A percentile compares a stretch with the other conserved stretches of the same genome.
These are phyloP conservation scores for Glomeris marginata DNA, from an alignment of 2,888 invertebrate genomes.

Conservation along the genomic window DNA sequence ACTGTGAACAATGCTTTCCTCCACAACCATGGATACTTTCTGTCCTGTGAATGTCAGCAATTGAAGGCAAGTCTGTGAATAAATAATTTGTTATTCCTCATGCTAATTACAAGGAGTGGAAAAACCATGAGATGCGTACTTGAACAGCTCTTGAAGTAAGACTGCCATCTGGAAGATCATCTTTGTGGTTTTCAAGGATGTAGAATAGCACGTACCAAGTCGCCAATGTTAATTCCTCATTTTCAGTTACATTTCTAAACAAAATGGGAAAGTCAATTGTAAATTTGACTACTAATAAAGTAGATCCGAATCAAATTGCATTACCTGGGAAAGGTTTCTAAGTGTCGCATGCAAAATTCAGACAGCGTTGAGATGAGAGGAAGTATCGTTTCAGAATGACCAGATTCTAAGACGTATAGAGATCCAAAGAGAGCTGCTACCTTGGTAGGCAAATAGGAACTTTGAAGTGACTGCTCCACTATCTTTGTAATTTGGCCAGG, in stretches of 20 bases:
- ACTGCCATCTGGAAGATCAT: constrained; percentile 45
- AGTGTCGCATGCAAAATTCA: constrained; percentile 30
- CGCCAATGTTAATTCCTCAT: constrained; percentile 48
- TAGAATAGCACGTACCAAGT: constrained; percentile 63
- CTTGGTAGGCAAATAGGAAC: constrained; percentile 44
- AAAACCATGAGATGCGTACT: constrained; percentile 20
- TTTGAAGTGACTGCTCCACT: constrained; percentile 43
- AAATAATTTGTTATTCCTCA: too few species aligned
- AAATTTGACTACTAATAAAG: neutral
- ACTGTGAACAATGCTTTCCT: constrained; percentile 38
- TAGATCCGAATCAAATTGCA: neutral
- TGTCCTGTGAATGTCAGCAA: too few species aligned
- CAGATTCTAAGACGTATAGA: constrained; percentile 46
- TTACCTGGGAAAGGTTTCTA: constrained; percentile 27
- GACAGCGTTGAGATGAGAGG: constrained; percentile 25
- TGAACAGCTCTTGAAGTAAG: constrained; percentile 29
- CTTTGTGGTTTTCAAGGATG: constrained; percentile 44
- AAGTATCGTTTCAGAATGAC: constrained; percentile 25
- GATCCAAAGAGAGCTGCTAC: constrained; percentile 49
- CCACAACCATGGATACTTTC: neutral
- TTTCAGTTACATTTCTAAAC: constrained; percentile 23
- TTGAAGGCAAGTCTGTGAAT: too few species aligned
- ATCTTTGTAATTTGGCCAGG: constrained; percentile 45
- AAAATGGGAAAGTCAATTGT: neutral
- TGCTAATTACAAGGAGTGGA: too few species aligned